phyloP scores from a whole-genome alignment of 2,797 vertebrate species.

The Squalus acanthias region DNA sequence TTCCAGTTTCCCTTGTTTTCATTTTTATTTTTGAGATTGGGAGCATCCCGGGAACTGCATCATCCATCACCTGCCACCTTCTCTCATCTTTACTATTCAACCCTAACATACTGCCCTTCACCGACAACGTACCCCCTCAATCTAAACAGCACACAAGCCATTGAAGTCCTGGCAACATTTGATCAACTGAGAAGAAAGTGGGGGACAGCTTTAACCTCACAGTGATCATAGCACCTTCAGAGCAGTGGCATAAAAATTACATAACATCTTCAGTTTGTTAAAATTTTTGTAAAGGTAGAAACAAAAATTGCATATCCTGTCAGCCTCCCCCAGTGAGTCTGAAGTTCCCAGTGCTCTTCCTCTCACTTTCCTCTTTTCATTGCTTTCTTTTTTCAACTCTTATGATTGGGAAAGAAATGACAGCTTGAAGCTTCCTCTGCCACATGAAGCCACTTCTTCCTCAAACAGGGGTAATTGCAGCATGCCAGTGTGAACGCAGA shows the following conservation, averaged over 20 bases:
- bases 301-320: background rate
- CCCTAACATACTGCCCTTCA: background rate
- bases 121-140: background rate
- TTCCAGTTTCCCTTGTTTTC: background rate
- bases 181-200: background rate
- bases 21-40: background rate
- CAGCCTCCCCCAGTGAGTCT: background rate
- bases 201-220: background rate
- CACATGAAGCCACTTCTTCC: background rate
- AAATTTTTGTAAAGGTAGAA: background rate
- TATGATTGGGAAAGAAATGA: background rate
- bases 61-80: background rate
- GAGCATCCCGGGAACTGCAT: background rate
- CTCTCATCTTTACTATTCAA: background rate
- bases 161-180: background rate
- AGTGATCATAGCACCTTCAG: background rate
- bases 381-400: background rate
- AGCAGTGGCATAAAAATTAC: background rate
- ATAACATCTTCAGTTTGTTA: background rate
- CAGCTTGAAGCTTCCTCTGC: background rate
- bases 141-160: background rate
- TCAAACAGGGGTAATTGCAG: background rate
- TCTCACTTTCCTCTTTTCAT: background rate
- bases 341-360: background rate
- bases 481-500: background rate